Conservation (phyloP, 2,113 vertebrate species). For the Trematocara zebra region DNA sequence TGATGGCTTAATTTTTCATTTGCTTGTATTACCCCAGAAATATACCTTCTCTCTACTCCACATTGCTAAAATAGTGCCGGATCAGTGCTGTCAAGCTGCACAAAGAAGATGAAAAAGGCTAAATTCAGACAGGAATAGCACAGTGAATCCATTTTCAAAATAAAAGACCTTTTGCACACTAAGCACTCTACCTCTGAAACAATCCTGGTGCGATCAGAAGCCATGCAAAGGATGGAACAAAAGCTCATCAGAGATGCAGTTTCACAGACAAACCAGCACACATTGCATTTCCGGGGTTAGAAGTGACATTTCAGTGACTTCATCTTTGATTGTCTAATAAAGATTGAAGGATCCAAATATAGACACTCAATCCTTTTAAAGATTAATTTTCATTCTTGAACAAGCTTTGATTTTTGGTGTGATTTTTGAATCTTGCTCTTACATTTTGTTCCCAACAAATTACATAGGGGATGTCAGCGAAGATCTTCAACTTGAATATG, state of each 20-base stretch:
- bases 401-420: neutral
- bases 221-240: neutral
- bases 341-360: neutral
- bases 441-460: neutral
- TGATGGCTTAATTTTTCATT: neutral
- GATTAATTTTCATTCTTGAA: neutral
- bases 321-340: neutral
- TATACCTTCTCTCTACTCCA: neutral
- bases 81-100: neutral
- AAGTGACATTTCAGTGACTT: neutral
- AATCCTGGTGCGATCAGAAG: neutral
- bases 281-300: neutral
- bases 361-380: neutral
- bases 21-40: neutral
- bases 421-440: neutral
- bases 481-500: neutral
- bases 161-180: neutral
- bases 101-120: neutral
- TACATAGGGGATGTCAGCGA: fast-evolving
- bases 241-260: neutral
- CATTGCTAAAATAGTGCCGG: neutral
- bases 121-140: neutral
- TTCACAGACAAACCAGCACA: neutral
- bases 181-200: neutral
- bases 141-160: neutral